These are phyloP conservation scores for Drosophila kepulauana DNA, from an alignment of 1,140 invertebrate genomes.

Conservation along the genomic window DNA sequence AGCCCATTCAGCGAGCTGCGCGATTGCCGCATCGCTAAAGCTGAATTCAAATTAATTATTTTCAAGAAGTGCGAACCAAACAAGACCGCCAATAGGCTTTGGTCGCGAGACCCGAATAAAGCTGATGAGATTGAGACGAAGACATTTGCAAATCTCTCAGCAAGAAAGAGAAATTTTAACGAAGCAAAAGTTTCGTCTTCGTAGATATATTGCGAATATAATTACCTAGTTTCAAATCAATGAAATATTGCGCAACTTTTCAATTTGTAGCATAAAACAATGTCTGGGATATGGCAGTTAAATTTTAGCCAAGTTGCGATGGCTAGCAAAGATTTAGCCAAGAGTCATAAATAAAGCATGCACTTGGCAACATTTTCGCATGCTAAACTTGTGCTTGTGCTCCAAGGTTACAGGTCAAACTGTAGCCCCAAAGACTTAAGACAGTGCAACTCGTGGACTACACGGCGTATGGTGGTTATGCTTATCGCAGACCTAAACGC, in stretches of 20 bases:
- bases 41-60: constrained; percentile 28
- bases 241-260: constrained; percentile 12
- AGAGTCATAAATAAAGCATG: constrained; percentile 62
- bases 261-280: constrained; percentile 6
- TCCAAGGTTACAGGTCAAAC: constrained; percentile 55
- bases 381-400: constrained; percentile 34
- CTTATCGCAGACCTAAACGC: constrained; percentile 14
- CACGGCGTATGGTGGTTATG: constrained; percentile 48
- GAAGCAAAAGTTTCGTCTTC: not conserved
- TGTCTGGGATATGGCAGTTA: not conserved
- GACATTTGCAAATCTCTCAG: not conserved
- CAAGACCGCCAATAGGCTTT: constrained; percentile 18
- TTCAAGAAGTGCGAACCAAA: constrained; percentile 16
- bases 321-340: constrained; percentile 25
- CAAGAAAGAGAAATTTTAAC: constrained; percentile 1
- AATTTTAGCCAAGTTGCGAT: constrained; percentile 21
- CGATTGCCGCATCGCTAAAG: constrained; percentile 8
- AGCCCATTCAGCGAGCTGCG: constrained; percentile 24
- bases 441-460: constrained; percentile 40
- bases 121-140: not conserved
- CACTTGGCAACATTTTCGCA: constrained; percentile 19
- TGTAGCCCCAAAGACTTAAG: constrained; percentile 5
- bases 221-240: constrained; percentile 13
- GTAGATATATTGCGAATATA: not conserved
- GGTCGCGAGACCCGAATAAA: not conserved